Base-by-base conservation (phyloP, 2,888 invertebrate genomes). In the Hanleya hanleyi region DNA sequence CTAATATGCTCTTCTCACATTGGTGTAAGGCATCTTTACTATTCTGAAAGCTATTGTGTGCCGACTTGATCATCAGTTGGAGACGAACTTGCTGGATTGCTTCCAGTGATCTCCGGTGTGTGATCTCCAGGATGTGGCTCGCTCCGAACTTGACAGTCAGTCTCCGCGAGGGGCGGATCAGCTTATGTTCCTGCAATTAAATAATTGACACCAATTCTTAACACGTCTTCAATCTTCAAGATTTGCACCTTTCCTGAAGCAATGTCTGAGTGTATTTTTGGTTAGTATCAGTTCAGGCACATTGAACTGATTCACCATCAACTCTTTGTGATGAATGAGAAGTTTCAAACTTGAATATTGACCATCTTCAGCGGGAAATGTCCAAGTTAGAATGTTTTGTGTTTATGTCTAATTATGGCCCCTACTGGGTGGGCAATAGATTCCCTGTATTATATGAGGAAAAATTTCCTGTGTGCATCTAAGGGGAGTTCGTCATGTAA, bases 51-150 rank as follows among this genome's bases (percentile, higher is more conserved):
- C 84, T 84, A 50, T 82, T 77, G 72, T 85, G 80, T n/a, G 83
- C 78, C 2, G 86, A 77, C 51, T 83, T 84, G 69, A 86, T 74
- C 41, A 79, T 74, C 12, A 86, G 77, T 68, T 86, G 85, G 12
- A 83, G 74, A 9, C 65, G 72, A 7, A 86, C 77, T 67, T 84
- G 81, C n/a, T 82, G 73, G 32, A 86, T 66, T 0, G 84, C 71
- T 32, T 83, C 81, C n/a, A 47, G 41, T n/a, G 79, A 74, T n/a
- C 86, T 75, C 7, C 32, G 61, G 4, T 69, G 64, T 66, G 85
- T 69, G 36, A 83, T 69, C 7, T 81, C 76, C 9, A 77, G 73
- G 0, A 77, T 81, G 67, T 86, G 83, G 1, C 22, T 51, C 0
- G 70, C 29, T 0, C 83, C 84, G 7, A 76, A 68, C 51, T 71